Conservation (phyloP, 1,140 invertebrate genomes). For the Tetranychus cinnabarinus region DNA sequence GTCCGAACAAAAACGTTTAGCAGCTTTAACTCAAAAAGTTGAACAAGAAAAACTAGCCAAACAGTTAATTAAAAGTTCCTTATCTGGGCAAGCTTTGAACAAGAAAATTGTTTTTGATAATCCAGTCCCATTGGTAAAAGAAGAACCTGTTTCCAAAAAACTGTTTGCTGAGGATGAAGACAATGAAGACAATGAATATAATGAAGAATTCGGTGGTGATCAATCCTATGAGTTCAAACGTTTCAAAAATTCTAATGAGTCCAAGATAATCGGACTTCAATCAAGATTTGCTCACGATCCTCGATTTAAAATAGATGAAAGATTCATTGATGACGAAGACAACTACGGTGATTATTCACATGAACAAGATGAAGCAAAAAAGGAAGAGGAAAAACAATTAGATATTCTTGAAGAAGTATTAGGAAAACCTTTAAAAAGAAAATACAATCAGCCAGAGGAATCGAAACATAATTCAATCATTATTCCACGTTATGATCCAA, state of each 20-base stretch:
- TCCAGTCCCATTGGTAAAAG: background rate
- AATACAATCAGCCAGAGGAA: background rate
- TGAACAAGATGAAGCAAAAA: background rate
- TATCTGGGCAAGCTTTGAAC: background rate
- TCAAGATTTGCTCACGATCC: constrained; percentile 8
- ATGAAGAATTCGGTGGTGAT: constrained; percentile 18
- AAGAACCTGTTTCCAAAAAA: background rate
- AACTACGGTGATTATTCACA: constrained; percentile 10
- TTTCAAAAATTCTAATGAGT: background rate
- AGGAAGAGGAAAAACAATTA: background rate
- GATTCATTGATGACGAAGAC: constrained; percentile 19
- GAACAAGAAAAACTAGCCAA: background rate
- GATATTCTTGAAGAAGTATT: background rate
- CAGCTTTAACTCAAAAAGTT: background rate
- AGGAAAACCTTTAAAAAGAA: background rate
- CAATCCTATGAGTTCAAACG: background rate
- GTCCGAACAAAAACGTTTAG: background rate
- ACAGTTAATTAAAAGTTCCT: background rate
- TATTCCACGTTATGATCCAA: background rate
- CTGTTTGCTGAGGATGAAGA: constrained; percentile 36
- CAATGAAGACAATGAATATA: constrained; percentile 23
- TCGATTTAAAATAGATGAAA: constrained; percentile 11
- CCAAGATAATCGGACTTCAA: constrained; percentile 7
- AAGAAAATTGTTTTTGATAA: background rate
- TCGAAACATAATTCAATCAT: background rate